phyloP scores from a whole-genome alignment of 2,113 vertebrate species.

The Centropus unirufus region DNA sequence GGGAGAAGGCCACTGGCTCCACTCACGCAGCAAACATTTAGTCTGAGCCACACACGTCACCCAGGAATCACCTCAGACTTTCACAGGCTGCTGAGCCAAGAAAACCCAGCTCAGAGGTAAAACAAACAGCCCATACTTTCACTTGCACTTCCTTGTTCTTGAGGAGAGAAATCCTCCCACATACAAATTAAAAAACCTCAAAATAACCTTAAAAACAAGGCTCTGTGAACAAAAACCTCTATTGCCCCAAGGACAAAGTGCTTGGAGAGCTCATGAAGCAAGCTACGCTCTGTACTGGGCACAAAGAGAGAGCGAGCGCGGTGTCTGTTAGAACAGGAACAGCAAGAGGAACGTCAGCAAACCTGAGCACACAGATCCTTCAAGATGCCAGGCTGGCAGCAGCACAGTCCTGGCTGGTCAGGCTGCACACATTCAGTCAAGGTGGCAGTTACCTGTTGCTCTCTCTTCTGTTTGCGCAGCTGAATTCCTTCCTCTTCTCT shows the following conservation, averaged over 20 bases:
- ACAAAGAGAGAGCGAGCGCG: neutral
- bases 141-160: neutral
- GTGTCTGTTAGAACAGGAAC: neutral
- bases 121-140: neutral
- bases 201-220: neutral
- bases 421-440: neutral
- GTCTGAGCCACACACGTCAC: neutral
- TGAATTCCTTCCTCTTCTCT: slow-evolving; percentile 97
- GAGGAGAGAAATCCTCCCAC: neutral
- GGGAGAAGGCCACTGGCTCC: neutral
- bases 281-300: neutral
- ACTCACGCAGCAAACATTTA: neutral
- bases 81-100: neutral
- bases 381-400: slow-evolving; percentile 1
- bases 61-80: neutral
- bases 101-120: neutral
- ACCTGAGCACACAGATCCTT: neutral
- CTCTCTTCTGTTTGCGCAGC: slow-evolving; percentile 97
- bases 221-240: neutral
- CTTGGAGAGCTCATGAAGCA: neutral
- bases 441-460: slow-evolving; percentile 86
- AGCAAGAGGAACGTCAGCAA: neutral
- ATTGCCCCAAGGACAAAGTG: neutral
- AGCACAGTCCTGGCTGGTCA: neutral
- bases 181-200: neutral